A percentile compares a stretch with the other conserved stretches of the same genome.
Conservation (phyloP, 92 coral and sea anemone genomes). For the Phenganax subtilis region DNA sequence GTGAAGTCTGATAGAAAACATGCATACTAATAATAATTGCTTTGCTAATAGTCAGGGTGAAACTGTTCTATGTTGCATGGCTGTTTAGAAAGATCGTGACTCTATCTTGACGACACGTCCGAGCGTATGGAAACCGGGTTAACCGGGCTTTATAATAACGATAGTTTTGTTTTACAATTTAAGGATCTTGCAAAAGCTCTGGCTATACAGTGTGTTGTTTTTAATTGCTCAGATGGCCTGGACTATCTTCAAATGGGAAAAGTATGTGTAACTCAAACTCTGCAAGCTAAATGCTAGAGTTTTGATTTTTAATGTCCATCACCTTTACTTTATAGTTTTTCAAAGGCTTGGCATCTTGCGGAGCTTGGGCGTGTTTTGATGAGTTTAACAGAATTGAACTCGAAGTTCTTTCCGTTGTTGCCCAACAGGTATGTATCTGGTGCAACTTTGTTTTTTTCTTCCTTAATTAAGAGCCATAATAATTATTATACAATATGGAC, state of each 20-base stretch:
- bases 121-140: neutral
- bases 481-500: too few relatives aligned
- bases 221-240: conserved; percentile 98
- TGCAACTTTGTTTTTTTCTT: too few relatives aligned
- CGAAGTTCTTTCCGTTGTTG: conserved; percentile 97
- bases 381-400: conserved; percentile 99
- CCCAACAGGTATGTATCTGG: conserved; percentile 71
- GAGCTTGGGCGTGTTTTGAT: conserved; percentile 99
- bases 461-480: too few relatives aligned
- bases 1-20: too few relatives aligned
- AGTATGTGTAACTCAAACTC: conserved; percentile 32
- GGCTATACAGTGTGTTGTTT: conserved; percentile 98
- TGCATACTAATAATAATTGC: too few relatives aligned
- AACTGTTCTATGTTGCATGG: too few relatives aligned
- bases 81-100: too few relatives aligned
- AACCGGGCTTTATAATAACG: neutral
- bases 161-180: neutral
- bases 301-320: neutral
- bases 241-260: conserved; percentile 99
- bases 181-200: conserved; percentile 99
- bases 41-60: too few relatives aligned
- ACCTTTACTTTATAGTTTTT: conserved; percentile 58
- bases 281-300: neutral
- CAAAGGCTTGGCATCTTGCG: conserved; percentile 98
- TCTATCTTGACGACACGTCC: too few relatives aligned